Conservation (phyloP, 1,140 invertebrate species). For the Cyclargus thomasi region DNA sequence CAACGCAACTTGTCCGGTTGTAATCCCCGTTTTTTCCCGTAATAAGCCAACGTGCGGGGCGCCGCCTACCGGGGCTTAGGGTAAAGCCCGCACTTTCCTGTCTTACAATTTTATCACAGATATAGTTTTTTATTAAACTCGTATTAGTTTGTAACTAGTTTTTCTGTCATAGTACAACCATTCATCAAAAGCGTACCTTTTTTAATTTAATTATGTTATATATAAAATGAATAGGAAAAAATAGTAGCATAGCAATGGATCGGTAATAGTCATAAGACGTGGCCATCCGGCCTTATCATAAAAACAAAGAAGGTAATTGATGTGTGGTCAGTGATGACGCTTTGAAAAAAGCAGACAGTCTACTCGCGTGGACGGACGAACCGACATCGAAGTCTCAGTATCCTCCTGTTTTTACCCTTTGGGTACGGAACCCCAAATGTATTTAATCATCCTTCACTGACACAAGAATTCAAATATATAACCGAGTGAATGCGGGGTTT, state of each 20-base stretch:
- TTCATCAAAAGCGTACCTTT: neutral
- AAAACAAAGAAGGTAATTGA: no score
- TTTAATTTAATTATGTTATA: neutral
- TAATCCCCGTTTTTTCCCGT: neutral
- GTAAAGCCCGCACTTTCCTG: neutral
- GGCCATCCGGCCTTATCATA: no score
- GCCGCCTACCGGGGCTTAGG: neutral
- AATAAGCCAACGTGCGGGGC: neutral
- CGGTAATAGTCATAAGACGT: no score
- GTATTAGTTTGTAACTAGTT: neutral
- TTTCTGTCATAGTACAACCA: neutral
- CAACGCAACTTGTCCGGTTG: neutral
- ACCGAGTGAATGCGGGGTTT: constrained; percentile 6
- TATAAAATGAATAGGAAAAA: neutral
- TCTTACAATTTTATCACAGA: neutral
- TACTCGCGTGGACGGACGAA: no score
- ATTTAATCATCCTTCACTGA: neutral
- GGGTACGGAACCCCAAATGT: no score
- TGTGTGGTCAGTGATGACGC: no score
- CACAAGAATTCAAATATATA: neutral
- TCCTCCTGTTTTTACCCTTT: no score
- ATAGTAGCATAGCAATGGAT: no score
- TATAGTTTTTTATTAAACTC: neutral
- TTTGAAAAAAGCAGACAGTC: no score
- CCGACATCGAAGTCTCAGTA: no score